Base-by-base conservation (phyloP, 2,888 invertebrate species). In the Volucella inanis region DNA sequence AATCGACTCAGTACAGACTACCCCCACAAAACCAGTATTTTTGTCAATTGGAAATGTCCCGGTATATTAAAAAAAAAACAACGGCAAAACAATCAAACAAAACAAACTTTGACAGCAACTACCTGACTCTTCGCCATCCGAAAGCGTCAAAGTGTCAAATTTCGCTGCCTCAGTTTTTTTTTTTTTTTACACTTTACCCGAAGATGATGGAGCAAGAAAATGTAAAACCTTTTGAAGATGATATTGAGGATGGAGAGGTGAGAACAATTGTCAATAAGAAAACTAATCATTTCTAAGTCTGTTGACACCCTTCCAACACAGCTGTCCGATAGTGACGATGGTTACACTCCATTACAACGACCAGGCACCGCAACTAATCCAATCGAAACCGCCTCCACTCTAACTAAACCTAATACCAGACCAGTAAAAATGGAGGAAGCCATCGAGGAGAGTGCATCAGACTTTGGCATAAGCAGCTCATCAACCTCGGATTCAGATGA, bases 161-260 rank as follows among this genome's bases (percentile, higher is more conserved):
- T 47, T 61, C 70, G 57, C 67, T 71, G 52, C 15, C 45, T 62
- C 49, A 62, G 47, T 61, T 22, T 6, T 31, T 6, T 31, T 31
- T 52, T 72, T 61, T 50, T 52, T 31, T 52, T 43, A 6, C 22
- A 9, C 12, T 62, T 55, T 54, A 4, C 10, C 14, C 8, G 55
- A 62, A 54, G 31, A 90, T 87, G 72, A 94, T 94, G 93, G 94
- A 94, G 91, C 93, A 93, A 88, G 94, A 94, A 89, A 90, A 93
- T 88, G 92, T 94, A 88, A 92, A 94, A 85, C 93, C 93, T 84
- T 93, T 94, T 88, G 93, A 94, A 88, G 93, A 93, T 87, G 95
- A 94, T 90, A 91, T 94, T 82, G 94, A 95, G 90, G 95, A 95
- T 84, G 95, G 95, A 89, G 95, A 95, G 94, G 95, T 95, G 92